A percentile compares a stretch with the other conserved stretches of the same genome.
These are phyloP conservation scores for Chromoteleia sp. DNA, from an alignment of 2,888 invertebrate species.

Conservation along the genomic window DNA sequence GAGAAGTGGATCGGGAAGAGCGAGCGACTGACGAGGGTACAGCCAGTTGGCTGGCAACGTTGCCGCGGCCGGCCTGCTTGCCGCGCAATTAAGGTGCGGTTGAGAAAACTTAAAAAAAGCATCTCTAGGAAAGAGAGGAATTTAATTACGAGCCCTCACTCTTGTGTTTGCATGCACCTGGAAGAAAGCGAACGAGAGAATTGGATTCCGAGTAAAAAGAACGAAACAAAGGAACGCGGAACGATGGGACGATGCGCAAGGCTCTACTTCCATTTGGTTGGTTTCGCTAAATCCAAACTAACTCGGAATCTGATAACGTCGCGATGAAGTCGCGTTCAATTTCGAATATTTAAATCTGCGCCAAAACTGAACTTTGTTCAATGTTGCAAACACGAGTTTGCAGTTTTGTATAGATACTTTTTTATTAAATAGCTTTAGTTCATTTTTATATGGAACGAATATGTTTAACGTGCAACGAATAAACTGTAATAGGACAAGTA, in stretches of 20 bases:
- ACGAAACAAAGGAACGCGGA: slow-evolving; percentile 60
- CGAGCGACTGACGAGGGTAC: slow-evolving; percentile 67
- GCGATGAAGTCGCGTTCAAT: not conserved
- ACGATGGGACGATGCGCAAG: slow-evolving; percentile 13
- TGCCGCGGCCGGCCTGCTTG: slow-evolving; percentile 76
- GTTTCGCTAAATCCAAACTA: slow-evolving; percentile 76
- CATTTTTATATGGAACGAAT: too few species aligned
- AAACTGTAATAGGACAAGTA: too few species aligned
- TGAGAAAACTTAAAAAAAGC: slow-evolving; percentile 80
- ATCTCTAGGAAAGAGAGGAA: slow-evolving; percentile 82
- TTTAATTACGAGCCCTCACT: slow-evolving; percentile 82
- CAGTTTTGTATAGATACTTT: too few species aligned
- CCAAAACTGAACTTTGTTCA: too few species aligned
- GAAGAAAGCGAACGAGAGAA: slow-evolving; percentile 77
- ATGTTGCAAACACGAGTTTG: too few species aligned
- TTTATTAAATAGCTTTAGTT: too few species aligned
- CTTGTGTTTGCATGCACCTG: slow-evolving; percentile 80
- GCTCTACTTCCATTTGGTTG: slow-evolving; percentile 12
- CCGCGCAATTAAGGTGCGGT: slow-evolving; percentile 83
- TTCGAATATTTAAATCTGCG: not conserved
- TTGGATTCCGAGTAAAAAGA: slow-evolving; percentile 58
- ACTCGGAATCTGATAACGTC: not conserved
- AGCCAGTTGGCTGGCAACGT: slow-evolving; percentile 64
- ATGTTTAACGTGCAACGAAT: too few species aligned
- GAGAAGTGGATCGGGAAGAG: slow-evolving; percentile 68